Evolutionary conservation across 2,888 invertebrate species (phyloP).

Genomic region (Harpalus rufipes): DNA sequence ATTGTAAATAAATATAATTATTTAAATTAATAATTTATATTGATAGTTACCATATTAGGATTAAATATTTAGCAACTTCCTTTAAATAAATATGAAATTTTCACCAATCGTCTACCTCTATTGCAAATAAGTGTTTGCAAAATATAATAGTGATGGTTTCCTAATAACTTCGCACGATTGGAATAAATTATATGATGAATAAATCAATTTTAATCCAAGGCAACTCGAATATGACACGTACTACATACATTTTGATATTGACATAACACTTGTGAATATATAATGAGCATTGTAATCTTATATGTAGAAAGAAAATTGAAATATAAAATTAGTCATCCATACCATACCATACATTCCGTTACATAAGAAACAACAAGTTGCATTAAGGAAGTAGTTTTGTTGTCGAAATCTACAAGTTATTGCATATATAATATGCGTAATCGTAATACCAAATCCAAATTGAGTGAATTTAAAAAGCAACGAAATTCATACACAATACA

Average conservation of each 20-base stretch:
- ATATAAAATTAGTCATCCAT: slow-evolving; percentile 45
- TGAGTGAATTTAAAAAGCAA: not conserved
- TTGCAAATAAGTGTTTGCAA: not conserved
- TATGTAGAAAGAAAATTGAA: slow-evolving; percentile 1
- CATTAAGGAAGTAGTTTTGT: slow-evolving; percentile 36
- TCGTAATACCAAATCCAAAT: slow-evolving; percentile 5
- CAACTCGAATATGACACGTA: not conserved
- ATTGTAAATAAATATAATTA: too few species aligned
- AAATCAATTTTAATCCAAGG: slow-evolving; percentile 12
- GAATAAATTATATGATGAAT: slow-evolving; percentile 18
- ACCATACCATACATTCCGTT: not conserved
- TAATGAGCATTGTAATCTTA: not conserved
- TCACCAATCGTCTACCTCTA: not conserved
- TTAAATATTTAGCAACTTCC: not conserved
- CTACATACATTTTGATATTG: slow-evolving; percentile 15
- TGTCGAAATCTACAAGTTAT: slow-evolving; percentile 26
- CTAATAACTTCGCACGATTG: slow-evolving; percentile 14
- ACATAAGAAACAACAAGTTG: slow-evolving; percentile 35
- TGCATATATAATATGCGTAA: slow-evolving; percentile 1
- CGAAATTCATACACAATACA: too few species aligned
- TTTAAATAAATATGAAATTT: not conserved
- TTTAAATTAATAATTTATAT: too few species aligned
- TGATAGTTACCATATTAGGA: too few species aligned
- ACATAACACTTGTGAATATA: not conserved
- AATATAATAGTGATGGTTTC: slow-evolving; percentile 12